Evolutionary conservation across 2,797 vertebrate species (phyloP).

Genomic region (Gadopsis bispinosus): DNA sequence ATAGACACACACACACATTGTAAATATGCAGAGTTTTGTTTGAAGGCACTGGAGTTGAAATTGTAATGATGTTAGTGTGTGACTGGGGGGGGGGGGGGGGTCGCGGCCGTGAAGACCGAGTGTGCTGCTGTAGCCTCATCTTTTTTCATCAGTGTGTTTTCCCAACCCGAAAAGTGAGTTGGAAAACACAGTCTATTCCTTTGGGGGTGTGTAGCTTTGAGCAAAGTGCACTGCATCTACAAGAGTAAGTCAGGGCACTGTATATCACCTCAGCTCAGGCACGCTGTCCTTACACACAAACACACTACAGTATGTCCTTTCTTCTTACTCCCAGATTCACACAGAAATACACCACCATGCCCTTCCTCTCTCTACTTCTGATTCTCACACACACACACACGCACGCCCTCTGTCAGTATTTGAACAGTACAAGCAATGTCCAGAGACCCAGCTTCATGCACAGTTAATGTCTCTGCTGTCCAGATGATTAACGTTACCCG

Average conservation of each 20-base stretch:
- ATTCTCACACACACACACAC: slow-evolving; percentile 32
- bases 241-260: slow-evolving; percentile 64
- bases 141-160: slow-evolving; percentile 68
- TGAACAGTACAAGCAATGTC: slow-evolving; percentile 72
- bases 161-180: slow-evolving; percentile 71
- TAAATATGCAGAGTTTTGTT: slow-evolving; percentile 78
- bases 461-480: slow-evolving; percentile 86
- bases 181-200: slow-evolving; percentile 70
- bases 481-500: slow-evolving; percentile 83
- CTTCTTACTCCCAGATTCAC: slow-evolving; percentile 36
- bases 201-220: slow-evolving; percentile 59
- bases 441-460: slow-evolving; percentile 82
- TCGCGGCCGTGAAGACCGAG: too few species aligned
- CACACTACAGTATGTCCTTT: slow-evolving; percentile 41
- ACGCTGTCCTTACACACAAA: slow-evolving; percentile 47
- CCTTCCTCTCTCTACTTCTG: slow-evolving; percentile 42
- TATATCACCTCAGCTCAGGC: slow-evolving; percentile 60
- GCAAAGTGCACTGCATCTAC: slow-evolving; percentile 73
- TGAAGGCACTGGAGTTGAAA: slow-evolving; percentile 71
- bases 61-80: slow-evolving; percentile 76
- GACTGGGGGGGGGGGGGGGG: slow-evolving; percentile 23
- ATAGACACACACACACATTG: slow-evolving; percentile 57
- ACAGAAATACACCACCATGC: slow-evolving; percentile 43
- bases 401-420: slow-evolving; percentile 56
- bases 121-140: too few species aligned